These are phyloP conservation scores for Capromys pilorides DNA, from an alignment of 2,797 vertebrate species.

Conservation along the genomic window DNA sequence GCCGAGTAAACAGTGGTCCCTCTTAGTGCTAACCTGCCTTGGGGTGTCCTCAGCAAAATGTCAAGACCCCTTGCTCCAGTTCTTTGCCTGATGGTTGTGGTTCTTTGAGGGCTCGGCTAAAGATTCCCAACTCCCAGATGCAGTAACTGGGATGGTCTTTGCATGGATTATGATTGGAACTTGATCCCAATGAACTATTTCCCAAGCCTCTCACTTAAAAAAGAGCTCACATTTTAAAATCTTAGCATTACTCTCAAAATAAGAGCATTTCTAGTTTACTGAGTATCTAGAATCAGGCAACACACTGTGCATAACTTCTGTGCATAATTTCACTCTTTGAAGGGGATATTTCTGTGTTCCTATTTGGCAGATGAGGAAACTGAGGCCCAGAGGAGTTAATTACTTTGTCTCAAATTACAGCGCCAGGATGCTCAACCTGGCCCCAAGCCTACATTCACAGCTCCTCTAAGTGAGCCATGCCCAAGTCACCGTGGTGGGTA, in stretches of 20 bases:
- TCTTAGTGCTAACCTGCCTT: neutral
- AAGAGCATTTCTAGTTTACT: neutral
- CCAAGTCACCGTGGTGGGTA: no score
- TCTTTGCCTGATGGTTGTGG: no score
- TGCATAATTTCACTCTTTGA: neutral
- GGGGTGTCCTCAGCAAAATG: neutral
- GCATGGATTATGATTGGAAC: neutral
- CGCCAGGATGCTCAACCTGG: neutral
- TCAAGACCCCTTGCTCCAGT: neutral
- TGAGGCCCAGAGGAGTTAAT: neutral
- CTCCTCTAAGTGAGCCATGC: neutral
- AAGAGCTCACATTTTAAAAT: conserved; percentile 13
- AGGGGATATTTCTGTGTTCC: neutral
- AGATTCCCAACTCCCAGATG: neutral
- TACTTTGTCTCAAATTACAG: neutral
- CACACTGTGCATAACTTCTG: neutral
- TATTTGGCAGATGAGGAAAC: conserved; percentile 51
- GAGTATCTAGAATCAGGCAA: neutral
- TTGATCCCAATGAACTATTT: neutral
- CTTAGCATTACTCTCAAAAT: neutral
- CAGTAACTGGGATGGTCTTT: neutral
- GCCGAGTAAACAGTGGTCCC: neutral
- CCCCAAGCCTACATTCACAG: neutral
- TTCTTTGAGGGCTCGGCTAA: neutral
- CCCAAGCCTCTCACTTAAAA: conserved; percentile 7